Evolutionary conservation across 2,797 vertebrate species (phyloP), one percentile per base, ranked within the genome.

Genomic region (Myotis daubentonii): DNA sequence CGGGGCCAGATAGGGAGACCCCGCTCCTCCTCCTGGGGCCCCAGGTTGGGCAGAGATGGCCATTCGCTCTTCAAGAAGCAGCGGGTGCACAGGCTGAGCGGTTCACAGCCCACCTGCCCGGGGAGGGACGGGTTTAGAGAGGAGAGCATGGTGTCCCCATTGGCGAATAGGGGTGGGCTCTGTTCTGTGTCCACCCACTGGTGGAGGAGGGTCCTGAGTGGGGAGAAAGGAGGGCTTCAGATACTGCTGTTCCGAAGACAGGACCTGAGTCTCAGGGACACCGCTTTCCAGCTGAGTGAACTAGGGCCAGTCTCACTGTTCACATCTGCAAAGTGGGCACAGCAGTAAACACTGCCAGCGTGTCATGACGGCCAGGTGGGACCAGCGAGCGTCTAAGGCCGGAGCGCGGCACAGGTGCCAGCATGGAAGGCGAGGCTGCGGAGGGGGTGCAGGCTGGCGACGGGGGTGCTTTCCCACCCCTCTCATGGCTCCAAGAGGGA

Each of bases 341-440:
- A 1, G 3, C 15, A 74, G 68, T 20, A 13, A 68, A 25, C 1
- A 17, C 41, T 11, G 8, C 22, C 3, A 2, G 66, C 15, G 12
- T 25, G 22, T 11, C 75, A 10, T 2, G 49, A 68, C 23, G 41
- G 33, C 4, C 15, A 16, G 11, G 33, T 2, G 30, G 23, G 83
- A 5, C 5, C 1, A 2, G 19, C 15, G 11, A 1, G 15, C 15
- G 1, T 2, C 5, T 49, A 16, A 75, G 8, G 62, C 47, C 0
- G 4, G 41, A 22, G 7, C 25, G 8, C 10, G 6, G 30, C n/a
- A 7, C 30, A 2, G 49, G 9, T 12, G 36, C 23, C 12, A 22
- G 79, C 10, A 15, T 8, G 10, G 1, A 8, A 13, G 0, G 36
- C 0, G 41, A 72, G 2, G 38, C 66, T 41, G 49, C 16, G 36